Evolutionary conservation across 2,797 vertebrate species (phyloP), one percentile per base, ranked within the genome.

Genomic region (Poliocrania exsul): DNA sequence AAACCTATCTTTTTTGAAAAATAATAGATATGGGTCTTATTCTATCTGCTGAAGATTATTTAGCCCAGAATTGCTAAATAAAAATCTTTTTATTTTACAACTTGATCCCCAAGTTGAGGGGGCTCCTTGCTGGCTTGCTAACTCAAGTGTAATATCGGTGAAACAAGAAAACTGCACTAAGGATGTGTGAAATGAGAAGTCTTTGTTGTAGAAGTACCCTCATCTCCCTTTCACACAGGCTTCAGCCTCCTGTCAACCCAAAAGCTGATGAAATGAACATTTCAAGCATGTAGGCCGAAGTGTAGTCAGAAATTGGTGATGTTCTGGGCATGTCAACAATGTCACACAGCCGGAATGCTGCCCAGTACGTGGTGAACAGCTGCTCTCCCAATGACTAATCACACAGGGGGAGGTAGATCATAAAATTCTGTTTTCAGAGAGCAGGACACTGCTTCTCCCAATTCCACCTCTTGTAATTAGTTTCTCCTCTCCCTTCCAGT

Each of bases 331-430:
- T 84, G 92, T 88, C 87, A 94, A 31, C 95, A 94, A 95, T 93
- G 82, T 84, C 81, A 86, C 64, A 86, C 92, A 31, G 24, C 88
- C 95, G 94, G 88, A 94, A 60, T 0, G 0, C 46, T 90, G 86
- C 93, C 92, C 83, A 60, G 73, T 23, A 64, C 1, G 0, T 60
- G n/a, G 81, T 42, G 87, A 95, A 78, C 94, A 94, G 88, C 93
- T 93, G 88, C 88, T 95, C 92, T 93, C 57, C 92, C 77, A 95
- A 53, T 71, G 92, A 93, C 82, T 96, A 86, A 95, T 70, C 85
- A 77, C 82, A 92, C 50, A 72, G 71, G 49, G 92, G 50, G 71
- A 83, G 73, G 69, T 24, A 75, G 62, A 85, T 33, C 19, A 64
- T 42, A 53, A 89, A 93, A 92, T 81, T 88, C 56, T 28, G 8